Conservation (phyloP, 2,113 vertebrate genomes). For the Sturnus vulgaris region DNA sequence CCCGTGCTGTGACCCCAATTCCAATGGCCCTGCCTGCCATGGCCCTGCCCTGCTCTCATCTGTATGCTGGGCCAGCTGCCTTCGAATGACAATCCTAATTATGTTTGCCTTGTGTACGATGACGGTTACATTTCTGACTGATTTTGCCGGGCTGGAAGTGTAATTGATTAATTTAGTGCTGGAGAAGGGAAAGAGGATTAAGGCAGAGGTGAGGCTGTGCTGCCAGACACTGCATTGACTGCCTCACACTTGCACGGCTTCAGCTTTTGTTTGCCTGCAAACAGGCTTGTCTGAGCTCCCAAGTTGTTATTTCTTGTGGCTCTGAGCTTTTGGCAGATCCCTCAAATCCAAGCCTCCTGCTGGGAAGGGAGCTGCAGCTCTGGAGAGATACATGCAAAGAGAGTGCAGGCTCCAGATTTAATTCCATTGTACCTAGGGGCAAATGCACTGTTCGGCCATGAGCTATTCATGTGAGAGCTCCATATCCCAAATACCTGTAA, state of each 20-base stretch:
- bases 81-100: background rate
- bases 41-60: background rate
- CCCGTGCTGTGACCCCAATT: background rate
- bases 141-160: background rate
- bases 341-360: background rate
- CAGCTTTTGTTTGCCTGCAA: conserved; percentile 42
- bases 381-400: background rate
- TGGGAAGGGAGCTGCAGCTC: background rate
- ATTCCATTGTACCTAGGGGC: background rate
- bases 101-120: background rate
- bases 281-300: background rate
- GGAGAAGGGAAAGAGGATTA: conserved; percentile 25
- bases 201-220: background rate
- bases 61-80: background rate
- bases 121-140: conserved; percentile 12
- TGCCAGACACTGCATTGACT: background rate
- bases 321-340: conserved; percentile 1
- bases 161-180: conserved; percentile 28
- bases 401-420: background rate
- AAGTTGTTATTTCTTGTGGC: background rate
- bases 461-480: background rate
- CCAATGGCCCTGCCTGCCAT: background rate
- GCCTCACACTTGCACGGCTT: background rate
- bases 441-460: background rate
- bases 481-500: background rate